These are phyloP conservation scores for Actinia equina DNA, from an alignment of 64 coral and sea anemone genomes.

Conservation along the genomic window DNA sequence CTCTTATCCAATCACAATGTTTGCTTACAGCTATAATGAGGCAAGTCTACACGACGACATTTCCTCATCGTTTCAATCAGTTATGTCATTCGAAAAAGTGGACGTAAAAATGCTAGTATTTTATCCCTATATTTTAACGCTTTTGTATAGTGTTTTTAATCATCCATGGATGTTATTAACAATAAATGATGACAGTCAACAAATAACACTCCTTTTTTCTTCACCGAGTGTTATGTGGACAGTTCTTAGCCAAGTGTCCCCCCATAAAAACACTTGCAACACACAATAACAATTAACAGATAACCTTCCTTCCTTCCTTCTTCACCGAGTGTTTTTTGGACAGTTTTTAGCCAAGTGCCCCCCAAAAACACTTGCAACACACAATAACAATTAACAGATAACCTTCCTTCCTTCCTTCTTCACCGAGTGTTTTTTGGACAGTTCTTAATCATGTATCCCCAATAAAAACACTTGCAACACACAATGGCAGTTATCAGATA, in stretches of 20 bases:
- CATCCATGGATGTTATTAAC: too few species aligned
- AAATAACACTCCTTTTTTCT: neutral
- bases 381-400: neutral
- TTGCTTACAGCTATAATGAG: too few species aligned
- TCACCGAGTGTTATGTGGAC: conserved; percentile 9
- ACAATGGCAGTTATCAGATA: neutral
- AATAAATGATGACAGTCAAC: neutral
- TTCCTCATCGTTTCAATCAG: too few species aligned
- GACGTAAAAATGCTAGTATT: too few species aligned
- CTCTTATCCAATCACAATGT: too few species aligned
- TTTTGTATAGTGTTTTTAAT: too few species aligned
- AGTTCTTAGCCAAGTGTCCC: conserved; percentile 11
- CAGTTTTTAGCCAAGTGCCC: conserved; percentile 9
- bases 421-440: conserved; percentile 10
- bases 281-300: neutral
- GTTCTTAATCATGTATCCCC: conserved; percentile 2
- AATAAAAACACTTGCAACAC: conserved; percentile 19
- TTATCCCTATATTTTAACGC: too few species aligned
- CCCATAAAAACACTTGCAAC: conserved; percentile 15
- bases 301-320: neutral
- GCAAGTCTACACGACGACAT: too few species aligned
- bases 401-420: neutral
- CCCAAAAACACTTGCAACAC: conserved; percentile 8
- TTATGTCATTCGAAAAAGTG: too few species aligned
- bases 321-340: conserved; percentile 4